Conservation (phyloP, 2,113 vertebrate species). For the Nothoprocta perdicaria region DNA sequence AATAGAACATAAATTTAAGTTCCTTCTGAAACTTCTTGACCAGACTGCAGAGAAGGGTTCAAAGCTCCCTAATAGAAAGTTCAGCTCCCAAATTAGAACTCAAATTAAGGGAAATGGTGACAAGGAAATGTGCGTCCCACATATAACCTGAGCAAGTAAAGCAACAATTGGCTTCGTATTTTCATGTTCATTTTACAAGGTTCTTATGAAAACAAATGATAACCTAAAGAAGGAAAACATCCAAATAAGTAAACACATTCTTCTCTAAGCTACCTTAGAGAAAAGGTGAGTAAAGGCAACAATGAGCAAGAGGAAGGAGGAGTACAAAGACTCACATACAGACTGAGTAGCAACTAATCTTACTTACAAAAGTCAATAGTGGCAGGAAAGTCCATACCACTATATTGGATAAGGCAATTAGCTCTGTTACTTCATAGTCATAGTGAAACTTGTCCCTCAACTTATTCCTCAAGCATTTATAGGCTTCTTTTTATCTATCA, state of each 20-base stretch:
- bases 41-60: not conserved
- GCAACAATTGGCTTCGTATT: not conserved
- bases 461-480: not conserved
- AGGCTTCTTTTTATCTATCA: not conserved
- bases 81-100: not conserved
- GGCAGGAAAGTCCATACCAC: not conserved
- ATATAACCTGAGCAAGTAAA: not conserved
- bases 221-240: not conserved
- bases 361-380: not conserved
- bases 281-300: not conserved
- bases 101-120: not conserved
- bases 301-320: not conserved
- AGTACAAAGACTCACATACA: not conserved
- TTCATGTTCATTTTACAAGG: not conserved
- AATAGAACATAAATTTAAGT: not conserved
- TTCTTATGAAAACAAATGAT: not conserved
- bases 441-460: not conserved
- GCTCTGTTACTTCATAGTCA: not conserved
- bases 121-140: not conserved
- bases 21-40: not conserved
- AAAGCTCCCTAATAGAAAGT: not conserved
- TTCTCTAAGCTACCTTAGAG: not conserved
- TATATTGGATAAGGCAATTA: not conserved
- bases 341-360: not conserved
- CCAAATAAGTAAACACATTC: not conserved